Percentiles rank a stretch among this genome's conserved stretches.
These are phyloP conservation scores for Subacronicta megacephala DNA, from an alignment of 2,888 invertebrate genomes.

Conservation along the genomic window DNA sequence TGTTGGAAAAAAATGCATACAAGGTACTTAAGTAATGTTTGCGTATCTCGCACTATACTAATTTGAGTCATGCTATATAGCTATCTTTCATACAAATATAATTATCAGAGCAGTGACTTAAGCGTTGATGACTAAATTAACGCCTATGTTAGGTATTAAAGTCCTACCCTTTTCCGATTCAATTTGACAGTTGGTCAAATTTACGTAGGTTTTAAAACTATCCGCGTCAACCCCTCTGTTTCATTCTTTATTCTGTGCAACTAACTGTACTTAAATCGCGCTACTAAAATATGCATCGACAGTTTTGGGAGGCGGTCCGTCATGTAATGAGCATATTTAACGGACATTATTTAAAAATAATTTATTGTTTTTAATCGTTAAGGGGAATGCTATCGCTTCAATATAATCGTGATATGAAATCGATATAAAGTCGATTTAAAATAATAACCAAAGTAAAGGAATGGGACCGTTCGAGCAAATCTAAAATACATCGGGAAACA, in stretches of 20 bases:
- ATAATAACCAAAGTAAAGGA: too few relatives aligned
- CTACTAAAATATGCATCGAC: conserved; percentile 83
- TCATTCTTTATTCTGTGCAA: conserved; percentile 55
- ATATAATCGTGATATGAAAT: conserved; percentile 32
- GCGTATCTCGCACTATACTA: too few relatives aligned
- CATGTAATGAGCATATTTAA: conserved; percentile 83
- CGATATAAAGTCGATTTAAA: background rate
- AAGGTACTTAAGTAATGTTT: too few relatives aligned
- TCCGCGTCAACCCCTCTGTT: conserved; percentile 23
- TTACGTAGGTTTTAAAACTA: background rate
- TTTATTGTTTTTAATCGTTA: conserved; percentile 68
- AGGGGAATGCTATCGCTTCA: conserved; percentile 54
- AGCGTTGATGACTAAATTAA: too few relatives aligned
- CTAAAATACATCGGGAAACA: too few relatives aligned
- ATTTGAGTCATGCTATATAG: too few relatives aligned
- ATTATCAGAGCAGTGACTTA: too few relatives aligned
- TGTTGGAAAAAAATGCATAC: too few relatives aligned
- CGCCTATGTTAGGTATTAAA: too few relatives aligned
- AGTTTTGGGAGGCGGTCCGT: conserved; percentile 80
- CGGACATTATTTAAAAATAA: conserved; percentile 75
- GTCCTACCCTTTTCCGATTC: too few relatives aligned
- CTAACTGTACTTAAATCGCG: conserved; percentile 77
- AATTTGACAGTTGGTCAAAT: background rate
- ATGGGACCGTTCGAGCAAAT: too few relatives aligned
- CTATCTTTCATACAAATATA: too few relatives aligned